Evolutionary conservation across 2,113 vertebrate genomes (phyloP).

Genomic region (Trematomus loennbergii): DNA sequence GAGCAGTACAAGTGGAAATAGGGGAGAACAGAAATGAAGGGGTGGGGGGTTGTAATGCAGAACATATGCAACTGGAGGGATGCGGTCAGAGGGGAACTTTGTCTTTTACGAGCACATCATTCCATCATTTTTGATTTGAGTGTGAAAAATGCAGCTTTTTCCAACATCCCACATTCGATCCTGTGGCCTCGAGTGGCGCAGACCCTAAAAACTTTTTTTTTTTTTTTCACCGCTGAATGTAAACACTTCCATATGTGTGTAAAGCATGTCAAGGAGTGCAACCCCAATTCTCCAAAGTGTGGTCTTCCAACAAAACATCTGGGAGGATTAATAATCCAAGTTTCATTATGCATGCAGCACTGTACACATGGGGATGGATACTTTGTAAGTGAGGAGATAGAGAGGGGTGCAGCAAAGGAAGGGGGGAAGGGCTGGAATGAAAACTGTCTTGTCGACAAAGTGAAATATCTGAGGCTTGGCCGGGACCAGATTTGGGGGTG

Average conservation of each 20-base stretch:
- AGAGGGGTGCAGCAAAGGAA: constrained; percentile 54
- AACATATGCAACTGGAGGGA: constrained; percentile 69
- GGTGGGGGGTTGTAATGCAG: constrained; percentile 49
- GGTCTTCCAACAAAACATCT: constrained; percentile 74
- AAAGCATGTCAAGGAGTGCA: constrained; percentile 52
- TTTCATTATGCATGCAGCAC: constrained; percentile 52
- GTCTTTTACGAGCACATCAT: constrained; percentile 69
- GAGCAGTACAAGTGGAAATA: constrained; percentile 45
- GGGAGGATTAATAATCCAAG: constrained; percentile 57
- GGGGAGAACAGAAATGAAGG: constrained; percentile 28
- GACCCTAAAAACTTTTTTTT: constrained; percentile 46
- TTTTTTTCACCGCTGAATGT: constrained; percentile 23
- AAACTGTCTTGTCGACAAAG: constrained; percentile 79
- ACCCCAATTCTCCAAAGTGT: constrained; percentile 54
- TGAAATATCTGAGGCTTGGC: constrained; percentile 80
- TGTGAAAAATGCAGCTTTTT: constrained; percentile 55
- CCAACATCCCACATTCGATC: constrained; percentile 53
- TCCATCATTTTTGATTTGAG: constrained; percentile 56
- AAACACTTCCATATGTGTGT: constrained; percentile 78
- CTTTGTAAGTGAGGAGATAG: constrained; percentile 68
- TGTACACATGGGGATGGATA: constrained; percentile 74
- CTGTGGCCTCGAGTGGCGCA: constrained; percentile 62
- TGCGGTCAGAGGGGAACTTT: constrained; percentile 38
- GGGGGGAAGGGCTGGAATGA: constrained; percentile 63
- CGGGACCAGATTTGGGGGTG: constrained; percentile 56